Percentiles rank a stretch among this genome's conserved stretches.
phyloP scores from a whole-genome alignment of 2,797 vertebrate genomes.

The Tragelaphus eurycerus region DNA sequence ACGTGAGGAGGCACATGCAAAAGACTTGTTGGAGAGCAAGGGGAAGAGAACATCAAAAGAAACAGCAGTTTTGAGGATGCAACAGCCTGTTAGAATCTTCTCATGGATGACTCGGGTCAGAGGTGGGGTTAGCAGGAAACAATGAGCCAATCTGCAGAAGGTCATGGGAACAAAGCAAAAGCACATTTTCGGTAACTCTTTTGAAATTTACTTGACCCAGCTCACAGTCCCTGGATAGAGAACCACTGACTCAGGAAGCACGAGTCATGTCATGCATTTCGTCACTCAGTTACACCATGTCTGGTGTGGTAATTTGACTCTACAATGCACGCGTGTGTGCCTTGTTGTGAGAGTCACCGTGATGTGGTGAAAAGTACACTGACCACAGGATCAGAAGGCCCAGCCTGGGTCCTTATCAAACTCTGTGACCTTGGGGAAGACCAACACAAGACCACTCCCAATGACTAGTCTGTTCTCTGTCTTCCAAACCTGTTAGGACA shows the following conservation, averaged over 20 bases:
- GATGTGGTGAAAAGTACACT: neutral
- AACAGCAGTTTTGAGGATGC: neutral
- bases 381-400: neutral
- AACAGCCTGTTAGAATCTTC: neutral
- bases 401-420: neutral
- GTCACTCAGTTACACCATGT: neutral
- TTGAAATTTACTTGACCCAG: constrained; percentile 3
- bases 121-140: neutral
- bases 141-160: neutral
- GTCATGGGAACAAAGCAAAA: neutral
- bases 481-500: neutral
- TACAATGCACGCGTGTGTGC: neutral
- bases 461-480: neutral
- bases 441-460: neutral
- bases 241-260: neutral
- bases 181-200: constrained; percentile 18
- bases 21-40: neutral
- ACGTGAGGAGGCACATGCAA: neutral
- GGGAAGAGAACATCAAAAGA: neutral
- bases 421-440: neutral
- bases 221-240: neutral
- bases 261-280: neutral
- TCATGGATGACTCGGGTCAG: neutral
- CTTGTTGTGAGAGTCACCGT: neutral
- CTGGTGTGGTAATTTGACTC: neutral